Base-by-base conservation (phyloP, 2,888 invertebrate species). In the Drosophila buzzatii region DNA sequence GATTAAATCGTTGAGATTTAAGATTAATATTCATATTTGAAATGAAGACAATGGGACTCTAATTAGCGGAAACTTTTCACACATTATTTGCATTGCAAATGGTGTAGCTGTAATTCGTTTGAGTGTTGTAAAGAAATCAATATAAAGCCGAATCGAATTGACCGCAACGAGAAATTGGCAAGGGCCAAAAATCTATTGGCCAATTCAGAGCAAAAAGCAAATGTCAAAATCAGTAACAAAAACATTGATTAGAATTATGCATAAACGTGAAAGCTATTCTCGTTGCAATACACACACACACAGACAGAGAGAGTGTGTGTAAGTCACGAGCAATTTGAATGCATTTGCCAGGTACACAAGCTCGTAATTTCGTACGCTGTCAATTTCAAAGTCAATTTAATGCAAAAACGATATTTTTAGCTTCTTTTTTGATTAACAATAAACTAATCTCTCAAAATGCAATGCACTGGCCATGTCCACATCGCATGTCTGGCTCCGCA, bases 391-490 rank as follows among this genome's bases (percentile, higher is more conserved):
- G 83, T 88, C 86, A 86, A 86, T 86, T 86, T 82, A 85, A 90
- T 88, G 86, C 86, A 76, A 88, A 85, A 76, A 20, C 76, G 51
- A 70, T 82, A 85, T 79, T 82, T 81, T 65, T 69, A 61, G 71
- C 87, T 55, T 71, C 75, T 61, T 73, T 86, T 81, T 84, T 91
- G 90, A 91, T 91, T 91, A 90, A 87, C 91, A 87, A 91, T 90
- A 90, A 85, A 87, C 82, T 80, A 85, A 85, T 87, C 84, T 81
- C 73, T 82, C 79, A 81, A 69, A 69, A 51, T 70, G 73, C 60
- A 67, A 12, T 49, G 60, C 37, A 52, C 65, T 55, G 45, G 63
- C 47, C 57, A 23, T 37, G 45, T 53, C 53, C 44, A 44, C 44
- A 27, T 73, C 45, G 57, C 63, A 70, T 59, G 57, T 52, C 68